Conservation (phyloP, 2,113 vertebrate species). For the Ceyx cyanopectus region DNA sequence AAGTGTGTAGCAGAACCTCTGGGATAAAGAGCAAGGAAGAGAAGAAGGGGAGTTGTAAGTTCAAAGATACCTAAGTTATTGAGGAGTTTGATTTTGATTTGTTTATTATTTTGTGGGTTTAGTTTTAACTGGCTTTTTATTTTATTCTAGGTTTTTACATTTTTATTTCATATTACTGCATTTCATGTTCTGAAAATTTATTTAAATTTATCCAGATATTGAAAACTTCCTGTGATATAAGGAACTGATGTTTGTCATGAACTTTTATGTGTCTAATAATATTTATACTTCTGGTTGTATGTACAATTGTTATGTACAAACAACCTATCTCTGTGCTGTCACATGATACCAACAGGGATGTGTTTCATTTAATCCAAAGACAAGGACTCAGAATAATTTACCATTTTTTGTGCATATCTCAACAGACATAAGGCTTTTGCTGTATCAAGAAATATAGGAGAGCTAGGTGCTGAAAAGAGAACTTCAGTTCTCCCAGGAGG, state of each 20-base stretch:
- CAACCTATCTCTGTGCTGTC: background rate
- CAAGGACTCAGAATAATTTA: background rate
- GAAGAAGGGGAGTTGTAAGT: background rate
- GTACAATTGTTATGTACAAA: background rate
- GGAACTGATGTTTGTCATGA: background rate
- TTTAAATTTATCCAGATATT: background rate
- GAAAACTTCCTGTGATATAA: background rate
- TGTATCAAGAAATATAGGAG: conserved; percentile 80
- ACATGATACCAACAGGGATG: background rate
- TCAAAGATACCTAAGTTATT: background rate
- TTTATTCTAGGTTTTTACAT: background rate
- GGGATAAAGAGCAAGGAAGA: background rate
- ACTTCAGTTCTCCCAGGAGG: conserved; percentile 73
- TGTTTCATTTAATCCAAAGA: background rate
- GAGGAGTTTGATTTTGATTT: background rate
- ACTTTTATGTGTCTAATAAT: background rate
- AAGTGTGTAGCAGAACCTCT: background rate
- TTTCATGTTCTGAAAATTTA: background rate
- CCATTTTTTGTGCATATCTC: background rate
- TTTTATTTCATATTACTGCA: background rate
- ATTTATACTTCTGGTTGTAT: background rate
- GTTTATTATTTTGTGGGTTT: background rate
- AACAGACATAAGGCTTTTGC: conserved; percentile 80
- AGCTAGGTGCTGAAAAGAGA: conserved; percentile 67
- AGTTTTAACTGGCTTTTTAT: background rate